phyloP scores from a whole-genome alignment of 2,797 vertebrate genomes.

The Chelonia mydas region DNA sequence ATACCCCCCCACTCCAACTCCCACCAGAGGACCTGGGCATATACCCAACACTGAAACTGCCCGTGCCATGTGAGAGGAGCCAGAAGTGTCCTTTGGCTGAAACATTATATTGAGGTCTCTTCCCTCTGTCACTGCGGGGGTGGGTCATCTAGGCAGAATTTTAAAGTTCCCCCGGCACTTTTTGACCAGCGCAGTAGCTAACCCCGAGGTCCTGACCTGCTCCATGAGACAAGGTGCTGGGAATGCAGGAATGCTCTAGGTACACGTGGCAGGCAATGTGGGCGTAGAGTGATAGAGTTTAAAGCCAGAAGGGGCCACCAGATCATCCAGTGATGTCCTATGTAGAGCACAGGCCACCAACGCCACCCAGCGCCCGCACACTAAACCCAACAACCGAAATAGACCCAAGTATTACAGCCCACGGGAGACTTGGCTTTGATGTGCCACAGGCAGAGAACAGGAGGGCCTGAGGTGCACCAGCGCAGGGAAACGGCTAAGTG shows the following conservation, averaged over 20 bases:
- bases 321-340: neutral
- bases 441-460: too few species aligned
- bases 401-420: neutral
- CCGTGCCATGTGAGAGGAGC: neutral
- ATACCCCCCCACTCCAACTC: neutral
- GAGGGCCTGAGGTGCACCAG: too few species aligned
- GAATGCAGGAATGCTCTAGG: neutral
- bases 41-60: too few species aligned
- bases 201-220: neutral
- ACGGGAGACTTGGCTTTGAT: too few species aligned
- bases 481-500: neutral
- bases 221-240: neutral
- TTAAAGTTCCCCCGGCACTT: neutral
- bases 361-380: neutral
- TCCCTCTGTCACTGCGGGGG: neutral
- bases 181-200: neutral
- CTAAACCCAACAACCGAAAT: neutral
- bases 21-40: accelerated
- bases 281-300: accelerated
- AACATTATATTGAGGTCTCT: neutral
- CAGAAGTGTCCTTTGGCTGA: neutral
- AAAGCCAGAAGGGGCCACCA: neutral
- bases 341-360: neutral
- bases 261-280: neutral
- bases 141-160: neutral